Percentiles rank a stretch among this genome's conserved stretches.
phyloP scores from a whole-genome alignment of 2,113 vertebrate species.

The Emydura subglobosa region DNA sequence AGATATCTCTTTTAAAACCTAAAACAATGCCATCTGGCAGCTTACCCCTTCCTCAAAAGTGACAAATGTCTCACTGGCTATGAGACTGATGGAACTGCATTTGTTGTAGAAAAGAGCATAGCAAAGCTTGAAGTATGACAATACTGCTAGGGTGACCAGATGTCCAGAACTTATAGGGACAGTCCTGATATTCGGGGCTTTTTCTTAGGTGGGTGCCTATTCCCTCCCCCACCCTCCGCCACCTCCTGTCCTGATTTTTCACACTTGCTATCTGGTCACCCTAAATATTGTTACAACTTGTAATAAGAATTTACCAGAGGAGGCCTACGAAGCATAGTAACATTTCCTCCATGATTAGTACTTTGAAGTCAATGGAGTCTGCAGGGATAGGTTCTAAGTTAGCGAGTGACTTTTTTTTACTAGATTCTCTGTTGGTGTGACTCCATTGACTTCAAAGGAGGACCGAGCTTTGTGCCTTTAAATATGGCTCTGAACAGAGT shows the following conservation, averaged over 20 bases:
- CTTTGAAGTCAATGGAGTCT: not conserved
- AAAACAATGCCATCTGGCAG: not conserved
- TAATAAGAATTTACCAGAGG: too few relatives aligned
- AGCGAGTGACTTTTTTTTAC: not conserved
- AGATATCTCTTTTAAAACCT: not conserved
- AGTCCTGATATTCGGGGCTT: too few relatives aligned
- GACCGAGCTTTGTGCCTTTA: not conserved
- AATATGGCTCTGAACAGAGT: not conserved
- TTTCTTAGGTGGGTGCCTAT: too few relatives aligned
- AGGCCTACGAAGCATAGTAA: not conserved
- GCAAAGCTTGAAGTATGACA: not conserved
- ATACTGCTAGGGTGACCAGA: not conserved
- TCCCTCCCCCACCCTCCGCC: too few relatives aligned
- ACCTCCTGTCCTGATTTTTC: too few relatives aligned
- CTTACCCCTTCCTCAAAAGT: not conserved
- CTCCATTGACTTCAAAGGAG: not conserved
- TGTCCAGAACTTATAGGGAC: too few relatives aligned
- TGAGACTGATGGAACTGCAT: not conserved
- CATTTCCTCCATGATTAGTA: not conserved
- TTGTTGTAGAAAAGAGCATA: not conserved
- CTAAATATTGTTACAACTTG: too few relatives aligned
- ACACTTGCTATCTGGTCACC: too few relatives aligned
- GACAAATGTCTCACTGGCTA: not conserved
- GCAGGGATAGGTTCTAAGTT: not conserved
- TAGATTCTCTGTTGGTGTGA: not conserved